Percentiles rank a stretch among this genome's conserved stretches.
These are phyloP conservation scores for Shinisaurus crocodilurus DNA, from an alignment of 2,113 vertebrate genomes.

Conservation along the genomic window DNA sequence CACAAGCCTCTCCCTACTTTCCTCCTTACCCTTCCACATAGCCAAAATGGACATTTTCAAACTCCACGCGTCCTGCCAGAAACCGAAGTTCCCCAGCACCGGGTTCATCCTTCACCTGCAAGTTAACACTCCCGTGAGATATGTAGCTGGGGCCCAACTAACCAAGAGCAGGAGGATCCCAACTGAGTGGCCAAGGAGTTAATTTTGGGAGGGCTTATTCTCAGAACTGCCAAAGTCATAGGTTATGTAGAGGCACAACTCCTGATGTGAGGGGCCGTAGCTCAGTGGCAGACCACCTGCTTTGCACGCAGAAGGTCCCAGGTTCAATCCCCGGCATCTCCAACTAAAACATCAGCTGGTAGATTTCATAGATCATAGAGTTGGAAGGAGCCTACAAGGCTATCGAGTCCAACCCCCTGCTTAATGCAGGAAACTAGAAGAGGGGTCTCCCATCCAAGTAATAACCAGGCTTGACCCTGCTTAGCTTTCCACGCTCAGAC, in stretches of 20 bases:
- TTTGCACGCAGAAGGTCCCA: neutral
- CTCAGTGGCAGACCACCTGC: neutral
- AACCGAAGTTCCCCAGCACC: slow-evolving; percentile 83
- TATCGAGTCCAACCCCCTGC: too few relatives aligned
- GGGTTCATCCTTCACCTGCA: slow-evolving; percentile 88
- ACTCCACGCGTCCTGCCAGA: slow-evolving; percentile 86
- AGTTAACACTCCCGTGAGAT: neutral
- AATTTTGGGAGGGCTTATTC: neutral
- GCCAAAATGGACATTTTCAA: slow-evolving; percentile 93
- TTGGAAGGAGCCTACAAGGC: too few relatives aligned
- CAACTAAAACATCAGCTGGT: too few relatives aligned
- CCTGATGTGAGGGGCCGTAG: neutral
- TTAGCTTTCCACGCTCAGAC: too few relatives aligned
- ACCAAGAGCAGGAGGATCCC: neutral
- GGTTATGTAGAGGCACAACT: too few relatives aligned
- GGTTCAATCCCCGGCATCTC: neutral
- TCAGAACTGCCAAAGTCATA: neutral
- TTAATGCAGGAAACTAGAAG: too few relatives aligned
- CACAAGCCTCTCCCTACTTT: neutral
- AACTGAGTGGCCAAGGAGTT: neutral
- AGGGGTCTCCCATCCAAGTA: too few relatives aligned
- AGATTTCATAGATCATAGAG: too few relatives aligned
- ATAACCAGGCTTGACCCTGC: too few relatives aligned
- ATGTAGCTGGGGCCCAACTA: neutral
- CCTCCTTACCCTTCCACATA: slow-evolving; percentile 84